These are phyloP conservation scores for Emmelina monodactyla DNA, from an alignment of 2,888 invertebrate species.

Conservation along the genomic window DNA sequence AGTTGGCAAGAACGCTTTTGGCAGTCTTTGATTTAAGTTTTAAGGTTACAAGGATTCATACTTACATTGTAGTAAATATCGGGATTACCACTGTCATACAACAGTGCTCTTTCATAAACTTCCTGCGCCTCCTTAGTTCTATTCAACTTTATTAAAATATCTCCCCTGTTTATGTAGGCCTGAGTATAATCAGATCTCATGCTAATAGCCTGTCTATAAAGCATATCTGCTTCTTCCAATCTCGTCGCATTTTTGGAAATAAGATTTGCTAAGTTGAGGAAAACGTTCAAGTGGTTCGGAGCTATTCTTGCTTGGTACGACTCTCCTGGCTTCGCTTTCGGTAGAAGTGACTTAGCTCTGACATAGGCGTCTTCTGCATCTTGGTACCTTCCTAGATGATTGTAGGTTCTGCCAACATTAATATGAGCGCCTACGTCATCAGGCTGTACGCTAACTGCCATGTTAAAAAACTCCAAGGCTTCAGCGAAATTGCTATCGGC, in stretches of 20 bases:
- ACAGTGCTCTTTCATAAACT: constrained; percentile 90
- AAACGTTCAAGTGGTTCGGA: constrained; percentile 95
- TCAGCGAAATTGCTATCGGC: constrained; percentile 72
- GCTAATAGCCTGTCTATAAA: constrained; percentile 94
- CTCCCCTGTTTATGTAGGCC: constrained; percentile 96
- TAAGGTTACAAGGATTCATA: no score
- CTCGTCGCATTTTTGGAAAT: constrained; percentile 92
- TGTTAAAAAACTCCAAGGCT: constrained; percentile 89
- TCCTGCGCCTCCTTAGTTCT: constrained; percentile 93
- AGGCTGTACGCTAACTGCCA: constrained; percentile 91
- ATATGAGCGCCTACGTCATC: constrained; percentile 98
- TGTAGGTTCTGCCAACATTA: constrained; percentile 95
- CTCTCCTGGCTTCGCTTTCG: constrained; percentile 92
- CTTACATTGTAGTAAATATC: constrained; percentile 95
- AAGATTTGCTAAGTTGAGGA: constrained; percentile 92
- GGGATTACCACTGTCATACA: constrained; percentile 92
- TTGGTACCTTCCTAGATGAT: constrained; percentile 76
- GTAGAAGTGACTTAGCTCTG: constrained; percentile 86
- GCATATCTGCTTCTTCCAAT: constrained; percentile 91
- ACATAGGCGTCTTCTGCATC: constrained; percentile 95
- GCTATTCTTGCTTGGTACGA: constrained; percentile 95
- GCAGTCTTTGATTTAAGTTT: no score
- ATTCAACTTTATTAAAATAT: constrained; percentile 93
- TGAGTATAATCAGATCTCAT: constrained; percentile 97
- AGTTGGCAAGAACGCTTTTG: no score